Evolutionary conservation across 1,140 invertebrate genomes (phyloP), one percentile per base, ranked within the genome.

Genomic region (Apis laboriosa): DNA sequence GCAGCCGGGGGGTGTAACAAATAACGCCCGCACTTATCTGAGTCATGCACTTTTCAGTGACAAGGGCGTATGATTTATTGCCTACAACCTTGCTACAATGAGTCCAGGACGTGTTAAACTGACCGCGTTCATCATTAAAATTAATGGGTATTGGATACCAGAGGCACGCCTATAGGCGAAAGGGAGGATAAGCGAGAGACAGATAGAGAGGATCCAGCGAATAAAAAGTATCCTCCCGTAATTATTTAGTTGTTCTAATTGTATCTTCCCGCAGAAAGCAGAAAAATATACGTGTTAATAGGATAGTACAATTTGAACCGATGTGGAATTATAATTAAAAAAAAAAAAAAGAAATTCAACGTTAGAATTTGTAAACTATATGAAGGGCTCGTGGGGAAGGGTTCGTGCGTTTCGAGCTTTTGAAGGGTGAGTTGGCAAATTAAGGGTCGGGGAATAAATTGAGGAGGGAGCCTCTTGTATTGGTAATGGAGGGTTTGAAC

Each of bases 101-200:
- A 89, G 86, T 89, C 73, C 85, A 82, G 83, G 85, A 90, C 90
- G 90, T 91, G 89, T 90, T 90, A 91, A 91, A 91, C 88, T 91
- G 89, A 90, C 90, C 90, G 71, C 88, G 88, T 88, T 90, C 90
- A 89, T 91, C 90, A 91, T 91, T 91, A 91, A 91, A 91, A 91
- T 91, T 91, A 91, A 91, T 91, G 88, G 90, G 84, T 90, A 91
- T 91, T 90, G 90, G 86, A 90, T 90, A 80, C 77, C 73, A 74
- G 64, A 81, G 82, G 68, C 80, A 64, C 24, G 79, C 51, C 28
- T 74, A 53, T 64, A 70, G 56, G 63, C 11, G 21, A 68, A 71
- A 67, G 56, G 51, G 63, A 17, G 58, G 79, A 76, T 70, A 67
- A 78, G 17, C 70, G 56, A 75, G 56, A 75, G 73, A 85, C 70